These are phyloP conservation scores for Grapholita molesta DNA, from an alignment of 1,140 invertebrate genomes.

Conservation along the genomic window DNA sequence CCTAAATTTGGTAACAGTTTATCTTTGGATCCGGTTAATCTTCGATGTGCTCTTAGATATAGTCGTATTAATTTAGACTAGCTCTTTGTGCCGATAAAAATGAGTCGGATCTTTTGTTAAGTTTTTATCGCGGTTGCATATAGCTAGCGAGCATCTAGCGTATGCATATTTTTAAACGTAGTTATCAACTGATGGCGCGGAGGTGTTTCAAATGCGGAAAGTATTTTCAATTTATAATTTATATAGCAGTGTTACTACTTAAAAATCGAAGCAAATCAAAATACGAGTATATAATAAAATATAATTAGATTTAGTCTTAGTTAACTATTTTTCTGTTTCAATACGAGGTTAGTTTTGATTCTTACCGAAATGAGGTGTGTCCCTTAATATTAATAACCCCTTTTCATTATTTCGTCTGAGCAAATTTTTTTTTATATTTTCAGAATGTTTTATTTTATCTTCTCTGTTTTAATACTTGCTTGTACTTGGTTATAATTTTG, in stretches of 20 bases:
- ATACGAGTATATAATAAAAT: too few relatives aligned
- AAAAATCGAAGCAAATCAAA: too few relatives aligned
- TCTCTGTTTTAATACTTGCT: too few relatives aligned
- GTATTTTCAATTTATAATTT: neutral
- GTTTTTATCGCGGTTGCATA: conserved; percentile 5
- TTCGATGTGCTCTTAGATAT: neutral
- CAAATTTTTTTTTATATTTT: too few relatives aligned
- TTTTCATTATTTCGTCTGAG: too few relatives aligned
- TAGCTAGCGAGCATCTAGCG: neutral
- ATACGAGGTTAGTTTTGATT: too few relatives aligned
- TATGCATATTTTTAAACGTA: conserved; percentile 1
- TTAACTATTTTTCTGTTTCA: too few relatives aligned
- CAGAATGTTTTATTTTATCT: neutral
- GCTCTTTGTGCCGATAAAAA: conserved; percentile 14
- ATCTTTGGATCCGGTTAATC: neutral
- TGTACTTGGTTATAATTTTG: neutral
- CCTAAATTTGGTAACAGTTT: neutral
- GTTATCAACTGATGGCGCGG: neutral
- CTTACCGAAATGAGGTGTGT: too few relatives aligned
- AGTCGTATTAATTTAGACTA: conserved; percentile 8
- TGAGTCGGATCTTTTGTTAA: conserved; percentile 6
- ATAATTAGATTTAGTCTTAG: too few relatives aligned
- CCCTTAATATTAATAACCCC: too few relatives aligned
- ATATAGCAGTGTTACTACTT: too few relatives aligned
- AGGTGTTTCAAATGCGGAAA: neutral